A percentile compares a stretch with the other conserved stretches of the same genome.
Evolutionary conservation across 2,797 vertebrate species (phyloP).

Genomic region (Esox lucius): DNA sequence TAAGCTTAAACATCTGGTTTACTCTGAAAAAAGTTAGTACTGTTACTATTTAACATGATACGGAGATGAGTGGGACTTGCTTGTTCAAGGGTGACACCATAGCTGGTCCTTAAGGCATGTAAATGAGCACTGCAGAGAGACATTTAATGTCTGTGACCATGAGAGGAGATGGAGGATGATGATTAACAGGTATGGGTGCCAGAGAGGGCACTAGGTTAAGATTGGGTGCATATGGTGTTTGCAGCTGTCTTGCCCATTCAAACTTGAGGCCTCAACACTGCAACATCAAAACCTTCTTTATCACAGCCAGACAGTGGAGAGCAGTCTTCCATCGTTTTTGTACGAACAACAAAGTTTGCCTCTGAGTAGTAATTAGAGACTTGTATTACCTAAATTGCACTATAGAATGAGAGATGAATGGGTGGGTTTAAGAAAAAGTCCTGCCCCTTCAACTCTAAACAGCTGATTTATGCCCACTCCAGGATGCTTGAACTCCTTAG

Average conservation of each 20-base stretch:
- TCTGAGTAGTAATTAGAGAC: conserved; percentile 30
- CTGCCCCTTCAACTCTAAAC: conserved; percentile 51
- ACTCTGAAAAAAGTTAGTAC: too few relatives aligned
- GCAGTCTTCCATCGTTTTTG: conserved; percentile 38
- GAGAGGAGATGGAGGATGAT: conserved; percentile 27
- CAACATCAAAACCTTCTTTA: conserved; percentile 47
- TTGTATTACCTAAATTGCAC: conserved; percentile 54
- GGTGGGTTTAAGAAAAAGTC: conserved; percentile 30
- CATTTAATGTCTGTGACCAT: conserved; percentile 19
- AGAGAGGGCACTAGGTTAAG: conserved; percentile 32
- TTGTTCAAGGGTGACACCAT: conserved; percentile 14
- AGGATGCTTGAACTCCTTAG: conserved; percentile 71
- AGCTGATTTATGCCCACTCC: conserved; percentile 79
- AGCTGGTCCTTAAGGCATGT: not conserved
- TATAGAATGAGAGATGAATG: conserved; percentile 23
- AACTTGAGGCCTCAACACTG: conserved; percentile 24
- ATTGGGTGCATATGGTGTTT: conserved; percentile 28
- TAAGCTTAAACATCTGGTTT: too few relatives aligned
- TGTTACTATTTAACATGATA: conserved; percentile 2
- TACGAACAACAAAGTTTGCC: conserved; percentile 52
- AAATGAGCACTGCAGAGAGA: conserved; percentile 26
- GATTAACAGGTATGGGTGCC: not conserved
- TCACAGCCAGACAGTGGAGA: conserved; percentile 29
- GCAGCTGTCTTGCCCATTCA: conserved; percentile 35
- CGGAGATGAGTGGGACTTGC: not conserved